Conservation (phyloP, 2,113 vertebrate species). For the Antennarius striatus region DNA sequence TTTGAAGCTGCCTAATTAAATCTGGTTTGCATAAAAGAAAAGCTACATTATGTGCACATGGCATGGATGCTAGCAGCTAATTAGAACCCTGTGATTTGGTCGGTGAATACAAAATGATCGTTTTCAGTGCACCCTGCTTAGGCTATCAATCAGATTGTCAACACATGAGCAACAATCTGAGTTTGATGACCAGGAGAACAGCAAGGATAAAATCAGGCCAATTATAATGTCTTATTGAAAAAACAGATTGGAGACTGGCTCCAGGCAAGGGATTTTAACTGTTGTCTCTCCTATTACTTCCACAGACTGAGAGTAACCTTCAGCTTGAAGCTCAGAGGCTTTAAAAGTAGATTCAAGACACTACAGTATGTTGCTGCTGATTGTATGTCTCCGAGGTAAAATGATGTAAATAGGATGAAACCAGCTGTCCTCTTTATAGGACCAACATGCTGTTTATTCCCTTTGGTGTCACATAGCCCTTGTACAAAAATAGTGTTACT, state of each 20-base stretch:
- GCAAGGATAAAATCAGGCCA: conserved; percentile 16
- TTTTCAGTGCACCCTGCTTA: conserved; percentile 50
- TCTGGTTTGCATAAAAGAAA: conserved; percentile 52
- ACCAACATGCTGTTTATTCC: conserved; percentile 8
- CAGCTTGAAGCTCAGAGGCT: conserved; percentile 4
- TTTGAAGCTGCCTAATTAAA: conserved; percentile 62
- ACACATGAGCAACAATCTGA: conserved; percentile 43
- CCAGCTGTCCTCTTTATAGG: conserved; percentile 13
- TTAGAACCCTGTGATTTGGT: conserved; percentile 50
- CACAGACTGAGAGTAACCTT: conserved; percentile 20
- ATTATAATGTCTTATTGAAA: conserved; percentile 55
- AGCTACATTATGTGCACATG: conserved; percentile 38
- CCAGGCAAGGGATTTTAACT: conserved; percentile 10
- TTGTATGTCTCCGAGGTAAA: conserved; percentile 30
- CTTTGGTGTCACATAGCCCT: conserved; percentile 9
- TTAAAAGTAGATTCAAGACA: conserved; percentile 10
- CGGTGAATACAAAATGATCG: conserved; percentile 51
- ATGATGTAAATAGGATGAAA: conserved; percentile 60
- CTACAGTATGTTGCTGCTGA: conserved; percentile 4
- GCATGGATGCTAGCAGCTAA: conserved; percentile 52
- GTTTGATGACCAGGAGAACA: conserved; percentile 37
- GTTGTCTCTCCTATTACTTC: conserved; percentile 14
- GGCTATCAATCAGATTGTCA: conserved; percentile 61
- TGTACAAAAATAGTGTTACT: conserved; percentile 6
- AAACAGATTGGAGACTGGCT: conserved; percentile 9